Conservation (phyloP, 2,797 vertebrate genomes). For the Clarias pachynema region DNA sequence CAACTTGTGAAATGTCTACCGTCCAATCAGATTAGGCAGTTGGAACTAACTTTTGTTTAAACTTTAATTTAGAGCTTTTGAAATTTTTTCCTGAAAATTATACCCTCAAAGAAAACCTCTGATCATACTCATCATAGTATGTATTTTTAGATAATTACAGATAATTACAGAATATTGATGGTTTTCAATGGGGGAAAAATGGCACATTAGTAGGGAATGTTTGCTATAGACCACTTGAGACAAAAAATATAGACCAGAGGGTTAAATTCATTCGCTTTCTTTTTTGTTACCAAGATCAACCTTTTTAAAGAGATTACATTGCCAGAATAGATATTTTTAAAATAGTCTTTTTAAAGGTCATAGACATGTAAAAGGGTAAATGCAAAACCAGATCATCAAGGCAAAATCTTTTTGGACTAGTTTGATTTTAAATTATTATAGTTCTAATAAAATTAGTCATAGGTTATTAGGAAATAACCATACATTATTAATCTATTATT, state of each 20-base stretch:
- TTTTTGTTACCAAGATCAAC: background rate
- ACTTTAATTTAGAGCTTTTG: background rate
- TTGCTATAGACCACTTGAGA: background rate
- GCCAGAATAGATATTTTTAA: background rate
- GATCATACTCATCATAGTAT: background rate
- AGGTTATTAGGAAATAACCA: background rate
- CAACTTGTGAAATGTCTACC: no score
- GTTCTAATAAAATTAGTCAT: background rate
- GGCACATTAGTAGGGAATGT: background rate
- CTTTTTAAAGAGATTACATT: background rate
- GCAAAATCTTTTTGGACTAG: background rate
- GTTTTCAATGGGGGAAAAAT: background rate
- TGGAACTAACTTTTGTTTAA: background rate
- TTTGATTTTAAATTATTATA: background rate
- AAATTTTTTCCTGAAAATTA: background rate
- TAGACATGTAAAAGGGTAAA: background rate
- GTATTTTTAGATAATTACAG: no score
- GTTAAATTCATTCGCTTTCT: background rate
- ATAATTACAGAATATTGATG: background rate
- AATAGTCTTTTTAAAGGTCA: background rate
- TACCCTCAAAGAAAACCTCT: background rate
- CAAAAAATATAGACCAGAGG: background rate
- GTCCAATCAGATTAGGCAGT: no score
- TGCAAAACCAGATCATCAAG: background rate
- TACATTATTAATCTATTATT: background rate